Base-by-base conservation (phyloP, 2,113 vertebrate genomes). In the Melanerpes formicivorus region DNA sequence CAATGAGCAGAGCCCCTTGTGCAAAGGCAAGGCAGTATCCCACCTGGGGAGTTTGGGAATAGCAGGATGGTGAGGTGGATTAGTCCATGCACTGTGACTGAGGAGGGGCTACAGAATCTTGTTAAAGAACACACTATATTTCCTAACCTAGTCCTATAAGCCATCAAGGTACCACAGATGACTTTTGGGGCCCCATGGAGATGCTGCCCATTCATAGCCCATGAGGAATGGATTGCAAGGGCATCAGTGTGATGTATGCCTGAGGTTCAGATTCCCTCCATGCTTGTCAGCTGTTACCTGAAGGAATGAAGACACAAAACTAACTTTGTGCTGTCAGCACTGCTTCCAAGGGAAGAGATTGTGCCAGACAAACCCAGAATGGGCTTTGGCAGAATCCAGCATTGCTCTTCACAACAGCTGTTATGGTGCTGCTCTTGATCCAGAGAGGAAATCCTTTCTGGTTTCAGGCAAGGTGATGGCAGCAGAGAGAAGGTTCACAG, bases 371-470 rank as follows among this genome's bases (percentile, higher is more conserved):
- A 63, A 21, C 58, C 40, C 82, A 40, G 30, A 73, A 74, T 25
- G 44, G 1, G 76, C 83, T 59, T 66, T 84, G 72, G 62, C 81
- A 88, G 72, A 89, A 78, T 40, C 50, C 48, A 44, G 37, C 56
- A 11, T 64, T 52, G 25, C 90, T 89, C 62, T 91, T 26, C 18
- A 70, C 29, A 89, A 55, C 95, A 93, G 80, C 74, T 93, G 87
- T 22, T 73, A 15, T 4, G 29, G 55, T 67, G 75, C 46, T 46
- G 71, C 77, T 92, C 80, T 82, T 74, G 67, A 80, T 80, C 63
- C 87, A 71, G 42, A 83, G 58, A 93, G 95, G 90, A 96, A 95
- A 96, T 94, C 88, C 91, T 69, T 40, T 76, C 44, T 83, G 74
- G 26, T 93, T 86, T 67, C 59, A 34, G 59, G 77, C 59, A 80